These are phyloP conservation scores for Listronotus oregonensis DNA, from an alignment of 1,140 invertebrate genomes.

Conservation along the genomic window DNA sequence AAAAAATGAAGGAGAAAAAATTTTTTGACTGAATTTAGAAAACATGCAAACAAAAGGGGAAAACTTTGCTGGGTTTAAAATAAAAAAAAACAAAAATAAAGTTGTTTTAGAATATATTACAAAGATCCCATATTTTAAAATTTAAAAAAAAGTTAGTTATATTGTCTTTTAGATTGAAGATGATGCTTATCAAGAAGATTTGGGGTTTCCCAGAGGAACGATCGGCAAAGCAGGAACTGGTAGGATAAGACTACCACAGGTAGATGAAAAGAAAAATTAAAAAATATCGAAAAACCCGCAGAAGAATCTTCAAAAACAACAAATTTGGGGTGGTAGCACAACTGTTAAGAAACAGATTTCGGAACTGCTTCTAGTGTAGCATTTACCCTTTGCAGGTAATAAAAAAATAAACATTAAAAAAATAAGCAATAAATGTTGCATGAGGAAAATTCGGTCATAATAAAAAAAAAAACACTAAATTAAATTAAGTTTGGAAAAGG, in stretches of 20 bases:
- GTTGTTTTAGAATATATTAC: neutral
- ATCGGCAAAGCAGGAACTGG: conserved; percentile 94
- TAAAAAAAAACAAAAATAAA: too few species aligned
- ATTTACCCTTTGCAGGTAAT: conserved; percentile 89
- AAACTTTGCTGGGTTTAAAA: conserved; percentile 92
- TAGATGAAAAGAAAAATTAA: conserved; percentile 97
- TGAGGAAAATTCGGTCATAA: too few species aligned
- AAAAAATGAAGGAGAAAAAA: conserved; percentile 98
- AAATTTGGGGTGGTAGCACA: conserved; percentile 92
- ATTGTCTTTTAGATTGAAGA: conserved; percentile 84
- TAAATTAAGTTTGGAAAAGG: too few species aligned
- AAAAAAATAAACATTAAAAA: too few species aligned
- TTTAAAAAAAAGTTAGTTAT: too few species aligned
- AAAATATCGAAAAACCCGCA: conserved; percentile 96
- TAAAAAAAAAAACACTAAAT: too few species aligned
- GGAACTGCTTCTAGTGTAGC: conserved; percentile 97
- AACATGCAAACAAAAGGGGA: conserved; percentile 96
- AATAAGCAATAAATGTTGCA: too few species aligned
- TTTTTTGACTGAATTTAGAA: conserved; percentile 96
- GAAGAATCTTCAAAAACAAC: conserved; percentile 93
- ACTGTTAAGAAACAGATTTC: conserved; percentile 94
- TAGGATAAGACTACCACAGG: conserved; percentile 87
- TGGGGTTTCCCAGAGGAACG: conserved; percentile 95
- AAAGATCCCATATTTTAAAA: too few species aligned
- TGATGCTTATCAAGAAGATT: conserved; percentile 98